Conservation (phyloP, 2,888 invertebrate genomes). For the Xylota segnis region DNA sequence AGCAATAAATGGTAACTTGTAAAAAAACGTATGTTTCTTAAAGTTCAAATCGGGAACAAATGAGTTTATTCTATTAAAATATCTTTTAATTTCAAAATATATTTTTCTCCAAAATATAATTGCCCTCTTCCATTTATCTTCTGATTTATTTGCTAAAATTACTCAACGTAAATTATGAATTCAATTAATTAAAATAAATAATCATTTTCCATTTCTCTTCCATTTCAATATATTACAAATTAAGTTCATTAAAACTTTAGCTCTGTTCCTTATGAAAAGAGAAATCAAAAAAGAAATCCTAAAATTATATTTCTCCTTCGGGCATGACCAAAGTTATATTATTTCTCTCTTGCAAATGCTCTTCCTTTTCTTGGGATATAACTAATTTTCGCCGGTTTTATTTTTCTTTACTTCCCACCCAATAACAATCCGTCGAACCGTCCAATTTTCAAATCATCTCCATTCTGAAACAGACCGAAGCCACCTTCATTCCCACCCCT, state of each 20-base stretch:
- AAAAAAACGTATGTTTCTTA: too few relatives aligned
- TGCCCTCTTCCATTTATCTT: background rate
- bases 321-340: constrained; percentile 12
- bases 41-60: too few relatives aligned
- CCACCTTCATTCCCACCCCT: background rate
- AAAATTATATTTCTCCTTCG: constrained; percentile 13
- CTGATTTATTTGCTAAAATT: background rate
- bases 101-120: background rate
- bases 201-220: background rate
- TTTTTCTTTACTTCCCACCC: constrained; percentile 5
- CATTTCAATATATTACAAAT: constrained; percentile 12
- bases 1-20: too few relatives aligned
- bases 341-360: background rate
- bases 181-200: constrained; percentile 23
- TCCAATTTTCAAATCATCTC: constrained; percentile 34
- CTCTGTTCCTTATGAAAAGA: constrained; percentile 1
- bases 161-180: constrained; percentile 7
- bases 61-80: too few relatives aligned
- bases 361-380: background rate
- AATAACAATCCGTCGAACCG: constrained; percentile 16
- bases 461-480: background rate
- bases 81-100: too few relatives aligned
- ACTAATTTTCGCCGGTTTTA: constrained; percentile 11
- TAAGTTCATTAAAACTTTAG: constrained; percentile 25
- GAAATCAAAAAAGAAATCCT: constrained; percentile 4